Evolutionary conservation across 2,113 vertebrate species (phyloP).

Genomic region (Gallinago media): DNA sequence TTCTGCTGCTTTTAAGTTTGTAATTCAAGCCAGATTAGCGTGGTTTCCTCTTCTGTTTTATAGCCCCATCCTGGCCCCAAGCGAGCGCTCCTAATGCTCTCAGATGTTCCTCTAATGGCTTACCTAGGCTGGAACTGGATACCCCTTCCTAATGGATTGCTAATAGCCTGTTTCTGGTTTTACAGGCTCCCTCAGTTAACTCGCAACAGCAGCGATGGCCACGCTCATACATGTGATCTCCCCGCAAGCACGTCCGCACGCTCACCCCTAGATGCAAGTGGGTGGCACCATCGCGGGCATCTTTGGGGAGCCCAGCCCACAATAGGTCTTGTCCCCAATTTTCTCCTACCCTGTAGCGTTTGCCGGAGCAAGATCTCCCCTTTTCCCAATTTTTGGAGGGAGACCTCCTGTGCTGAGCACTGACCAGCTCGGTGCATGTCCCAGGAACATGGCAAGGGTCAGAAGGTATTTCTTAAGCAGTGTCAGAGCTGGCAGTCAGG

Average conservation of each 20-base stretch:
- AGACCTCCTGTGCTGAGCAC: background rate
- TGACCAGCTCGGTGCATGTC: background rate
- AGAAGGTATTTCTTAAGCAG: slow-evolving; percentile 11
- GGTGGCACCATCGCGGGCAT: background rate
- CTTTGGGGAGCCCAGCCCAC: background rate
- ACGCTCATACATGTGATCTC: background rate
- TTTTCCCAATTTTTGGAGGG: background rate
- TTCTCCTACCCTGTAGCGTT: accelerated
- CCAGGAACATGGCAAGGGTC: background rate
- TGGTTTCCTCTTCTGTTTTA: slow-evolving; percentile 74
- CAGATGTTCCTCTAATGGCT: slow-evolving; percentile 81
- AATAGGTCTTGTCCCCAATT: background rate
- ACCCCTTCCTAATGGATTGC: slow-evolving; percentile 80
- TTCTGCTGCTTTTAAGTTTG: slow-evolving; percentile 73
- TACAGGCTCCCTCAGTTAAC: slow-evolving; percentile 76
- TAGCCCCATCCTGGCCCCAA: slow-evolving; percentile 73
- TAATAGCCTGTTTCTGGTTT: slow-evolving; percentile 86
- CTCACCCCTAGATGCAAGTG: background rate
- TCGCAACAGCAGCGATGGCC: background rate
- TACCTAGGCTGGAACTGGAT: slow-evolving; percentile 80
- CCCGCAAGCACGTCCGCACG: background rate
- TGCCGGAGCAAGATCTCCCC: background rate
- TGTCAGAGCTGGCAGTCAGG: background rate
- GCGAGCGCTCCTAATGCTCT: slow-evolving; percentile 72
- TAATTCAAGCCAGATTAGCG: slow-evolving; percentile 77